phyloP scores from a whole-genome alignment of 1,140 invertebrate genomes.

The Drosophila pseudoananassae region DNA sequence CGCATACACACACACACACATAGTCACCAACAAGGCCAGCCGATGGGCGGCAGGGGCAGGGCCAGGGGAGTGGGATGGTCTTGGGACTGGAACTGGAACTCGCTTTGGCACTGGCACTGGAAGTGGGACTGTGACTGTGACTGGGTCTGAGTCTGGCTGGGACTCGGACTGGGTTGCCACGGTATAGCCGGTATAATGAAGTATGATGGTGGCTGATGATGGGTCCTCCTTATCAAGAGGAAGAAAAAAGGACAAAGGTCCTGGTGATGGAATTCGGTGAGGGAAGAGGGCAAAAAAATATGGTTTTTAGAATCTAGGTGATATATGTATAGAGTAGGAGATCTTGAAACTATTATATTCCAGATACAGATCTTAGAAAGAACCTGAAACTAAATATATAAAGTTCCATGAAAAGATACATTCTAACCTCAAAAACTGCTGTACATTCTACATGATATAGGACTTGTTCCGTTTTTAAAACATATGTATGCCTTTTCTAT shows the following conservation, averaged over 20 bases:
- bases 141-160: slow-evolving; percentile 42
- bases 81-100: slow-evolving; percentile 57
- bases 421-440: too few relatives aligned
- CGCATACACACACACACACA: slow-evolving; percentile 1
- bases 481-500: too few relatives aligned
- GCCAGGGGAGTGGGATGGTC: slow-evolving; percentile 19
- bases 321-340: too few relatives aligned
- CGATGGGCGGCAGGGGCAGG: slow-evolving; percentile 3
- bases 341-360: too few relatives aligned
- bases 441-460: too few relatives aligned
- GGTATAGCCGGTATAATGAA: slow-evolving; percentile 27
- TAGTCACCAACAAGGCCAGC: background rate
- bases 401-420: too few relatives aligned
- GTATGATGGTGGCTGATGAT: slow-evolving; percentile 33
- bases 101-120: slow-evolving; percentile 71
- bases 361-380: too few relatives aligned
- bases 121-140: slow-evolving; percentile 42
- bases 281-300: background rate
- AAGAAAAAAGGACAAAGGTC: background rate
- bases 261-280: background rate
- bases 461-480: too few relatives aligned
- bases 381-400: too few relatives aligned
- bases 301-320: background rate
- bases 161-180: slow-evolving; percentile 55
- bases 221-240: background rate